Percentiles rank a stretch among this genome's conserved stretches.
These are phyloP conservation scores for Australoheros scitulus DNA, from an alignment of 2,113 vertebrate species.

Conservation along the genomic window DNA sequence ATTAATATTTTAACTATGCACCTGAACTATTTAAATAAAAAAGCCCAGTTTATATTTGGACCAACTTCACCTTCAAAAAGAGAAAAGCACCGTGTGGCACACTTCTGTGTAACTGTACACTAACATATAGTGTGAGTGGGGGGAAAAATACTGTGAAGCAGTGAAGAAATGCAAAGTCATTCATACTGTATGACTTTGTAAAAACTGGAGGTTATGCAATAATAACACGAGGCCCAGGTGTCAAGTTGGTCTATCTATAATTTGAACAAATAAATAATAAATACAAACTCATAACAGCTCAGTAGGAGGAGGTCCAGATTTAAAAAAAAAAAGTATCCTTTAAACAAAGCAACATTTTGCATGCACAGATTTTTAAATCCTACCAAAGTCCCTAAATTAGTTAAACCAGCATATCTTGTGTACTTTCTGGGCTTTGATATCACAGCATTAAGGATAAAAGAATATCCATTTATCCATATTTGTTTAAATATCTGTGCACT, in stretches of 20 bases:
- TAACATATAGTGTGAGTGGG: neutral
- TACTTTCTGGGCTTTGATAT: fast-evolving
- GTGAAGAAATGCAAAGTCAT: neutral
- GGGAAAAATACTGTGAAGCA: no score
- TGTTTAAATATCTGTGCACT: fast-evolving
- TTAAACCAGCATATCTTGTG: neutral
- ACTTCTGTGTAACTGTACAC: neutral
- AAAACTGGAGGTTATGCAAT: neutral
- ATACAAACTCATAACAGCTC: neutral
- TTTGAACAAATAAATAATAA: neutral
- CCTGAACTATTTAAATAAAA: neutral
- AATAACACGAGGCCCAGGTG: neutral
- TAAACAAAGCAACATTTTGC: neutral
- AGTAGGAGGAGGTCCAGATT: neutral
- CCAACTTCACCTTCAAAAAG: neutral
- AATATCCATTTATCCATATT: neutral
- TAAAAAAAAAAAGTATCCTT: neutral
- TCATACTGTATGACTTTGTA: neutral
- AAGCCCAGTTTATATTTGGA: neutral
- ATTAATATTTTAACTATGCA: neutral
- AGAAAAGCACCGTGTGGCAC: neutral
- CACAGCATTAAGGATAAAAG: neutral
- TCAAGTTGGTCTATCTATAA: neutral
- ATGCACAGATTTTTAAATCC: neutral
- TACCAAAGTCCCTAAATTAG: neutral